These are phyloP conservation scores for Esox lucius DNA, from an alignment of 2,797 vertebrate genomes.

Conservation along the genomic window DNA sequence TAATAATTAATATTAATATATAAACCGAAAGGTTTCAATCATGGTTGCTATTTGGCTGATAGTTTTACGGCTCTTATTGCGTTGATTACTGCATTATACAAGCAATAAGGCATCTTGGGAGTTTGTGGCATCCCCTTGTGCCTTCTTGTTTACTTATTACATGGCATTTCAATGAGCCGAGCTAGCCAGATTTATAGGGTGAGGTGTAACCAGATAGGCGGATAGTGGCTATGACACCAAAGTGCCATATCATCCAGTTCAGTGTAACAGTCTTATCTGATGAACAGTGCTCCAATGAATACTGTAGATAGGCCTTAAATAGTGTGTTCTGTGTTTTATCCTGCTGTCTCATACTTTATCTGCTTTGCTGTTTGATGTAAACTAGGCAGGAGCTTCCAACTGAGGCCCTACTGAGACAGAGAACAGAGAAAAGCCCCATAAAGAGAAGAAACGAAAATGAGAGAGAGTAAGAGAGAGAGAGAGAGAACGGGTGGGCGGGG, in stretches of 20 bases:
- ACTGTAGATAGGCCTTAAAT: slow-evolving; percentile 35
- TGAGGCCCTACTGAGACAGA: slow-evolving; percentile 36
- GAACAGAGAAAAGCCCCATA: slow-evolving; percentile 32
- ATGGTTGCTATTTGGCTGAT: too few species aligned
- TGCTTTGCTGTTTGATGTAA: slow-evolving; percentile 47
- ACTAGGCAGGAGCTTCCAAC: slow-evolving; percentile 44
- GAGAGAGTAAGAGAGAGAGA: not conserved
- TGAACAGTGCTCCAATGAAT: slow-evolving; percentile 32
- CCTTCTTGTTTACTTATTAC: slow-evolving; percentile 2
- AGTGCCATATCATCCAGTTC: slow-evolving; percentile 11
- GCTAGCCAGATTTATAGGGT: not conserved
- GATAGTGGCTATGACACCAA: not conserved
- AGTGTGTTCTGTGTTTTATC: slow-evolving; percentile 48
- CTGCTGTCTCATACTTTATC: slow-evolving; percentile 52
- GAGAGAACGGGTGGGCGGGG: not conserved
- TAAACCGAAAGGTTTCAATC: too few species aligned
- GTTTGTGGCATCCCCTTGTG: too few species aligned
- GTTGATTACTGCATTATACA: too few species aligned
- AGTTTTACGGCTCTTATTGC: too few species aligned
- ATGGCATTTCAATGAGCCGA: slow-evolving; percentile 29
- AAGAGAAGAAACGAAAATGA: not conserved
- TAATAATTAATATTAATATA: too few species aligned
- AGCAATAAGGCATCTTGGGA: too few species aligned
- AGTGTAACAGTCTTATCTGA: slow-evolving; percentile 40
- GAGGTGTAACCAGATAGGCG: slow-evolving; percentile 27